Evolutionary conservation across 2,797 vertebrate species (phyloP), one percentile per base, ranked within the genome.

Genomic region (Setipinna tenuifilis): DNA sequence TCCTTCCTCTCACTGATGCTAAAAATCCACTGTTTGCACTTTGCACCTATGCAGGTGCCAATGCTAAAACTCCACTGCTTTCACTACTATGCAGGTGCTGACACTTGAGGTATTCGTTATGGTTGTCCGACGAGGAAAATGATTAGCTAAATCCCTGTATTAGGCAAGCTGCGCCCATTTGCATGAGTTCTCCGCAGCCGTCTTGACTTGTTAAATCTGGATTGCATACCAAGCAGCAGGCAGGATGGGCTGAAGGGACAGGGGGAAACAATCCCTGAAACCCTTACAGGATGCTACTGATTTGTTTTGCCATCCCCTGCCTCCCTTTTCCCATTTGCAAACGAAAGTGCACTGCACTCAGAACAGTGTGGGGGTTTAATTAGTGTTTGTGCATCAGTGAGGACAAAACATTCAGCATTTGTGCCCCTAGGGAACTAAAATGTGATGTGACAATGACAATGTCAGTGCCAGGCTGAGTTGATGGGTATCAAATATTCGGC

Each of bases 181-280:
- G 93, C 93, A 94, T 93, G 92, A 92, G 89, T 91, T 90, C 89
- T 91, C 88, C 71, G 89, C 90, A 89, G 88, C 90, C 91, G 91
- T 89, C 85, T 68, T 87, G 83, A 82, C 87, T 90, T 88, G 90
- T 89, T 84, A 87, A 84, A 81, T 71, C 82, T 82, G 87, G 83
- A 87, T 90, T 90, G 92, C 93, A 93, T 91, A 88, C 90, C 88
- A 93, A 93, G 91, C 44, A 91, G 91, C 16, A 81, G 41, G 21
- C 35, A 6, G 68, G 31, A 7, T 16, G 5, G 14, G 31, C 10
- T 31, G 17, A 31, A 12, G 23, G 9, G 9, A 12, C 28, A 14
- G 65, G 65, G 65, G 28, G 68, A 19, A 75, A 41, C 14, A 75
- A 35, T 14, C 28, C 28, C 68, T 75, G 28, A 75, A 68, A 35